Evolutionary conservation across 1,140 invertebrate genomes (phyloP).

Genomic region (Campoletis sonorensis): DNA sequence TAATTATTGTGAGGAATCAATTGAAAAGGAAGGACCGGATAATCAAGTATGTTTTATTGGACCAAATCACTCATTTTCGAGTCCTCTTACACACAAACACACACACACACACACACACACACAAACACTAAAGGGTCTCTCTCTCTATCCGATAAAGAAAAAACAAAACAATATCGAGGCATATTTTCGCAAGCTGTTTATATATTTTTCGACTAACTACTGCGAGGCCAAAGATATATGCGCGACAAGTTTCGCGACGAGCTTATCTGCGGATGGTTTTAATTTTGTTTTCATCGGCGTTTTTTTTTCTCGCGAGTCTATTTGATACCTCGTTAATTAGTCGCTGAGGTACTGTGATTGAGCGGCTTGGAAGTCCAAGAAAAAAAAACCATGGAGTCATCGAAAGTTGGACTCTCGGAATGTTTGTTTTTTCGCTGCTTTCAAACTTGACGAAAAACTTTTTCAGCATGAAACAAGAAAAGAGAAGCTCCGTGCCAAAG

Average conservation of each 20-base stretch:
- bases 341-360: neutral
- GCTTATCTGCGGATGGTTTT: neutral
- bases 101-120: neutral
- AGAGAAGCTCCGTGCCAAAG: conserved; percentile 16
- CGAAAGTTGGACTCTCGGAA: neutral
- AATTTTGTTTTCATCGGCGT: neutral
- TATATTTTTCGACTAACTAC: conserved; percentile 16
- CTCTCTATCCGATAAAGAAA: too few relatives aligned
- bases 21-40: neutral
- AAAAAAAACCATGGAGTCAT: too few relatives aligned
- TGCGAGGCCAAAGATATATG: neutral
- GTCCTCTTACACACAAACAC: neutral
- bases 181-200: neutral
- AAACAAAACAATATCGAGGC: too few relatives aligned
- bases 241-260: conserved; percentile 1
- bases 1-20: neutral
- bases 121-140: too few relatives aligned
- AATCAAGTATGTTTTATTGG: conserved; percentile 25
- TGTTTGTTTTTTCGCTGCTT: neutral
- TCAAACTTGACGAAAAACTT: conserved; percentile 5
- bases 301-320: neutral
- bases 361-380: too few relatives aligned
- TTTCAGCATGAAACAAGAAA: neutral
- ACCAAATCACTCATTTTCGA: conserved; percentile 20
- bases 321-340: neutral